Percentiles rank a stretch among this genome's conserved stretches.
phyloP scores from a whole-genome alignment of 2,113 vertebrate species.

The Chrysochloris asiatica region DNA sequence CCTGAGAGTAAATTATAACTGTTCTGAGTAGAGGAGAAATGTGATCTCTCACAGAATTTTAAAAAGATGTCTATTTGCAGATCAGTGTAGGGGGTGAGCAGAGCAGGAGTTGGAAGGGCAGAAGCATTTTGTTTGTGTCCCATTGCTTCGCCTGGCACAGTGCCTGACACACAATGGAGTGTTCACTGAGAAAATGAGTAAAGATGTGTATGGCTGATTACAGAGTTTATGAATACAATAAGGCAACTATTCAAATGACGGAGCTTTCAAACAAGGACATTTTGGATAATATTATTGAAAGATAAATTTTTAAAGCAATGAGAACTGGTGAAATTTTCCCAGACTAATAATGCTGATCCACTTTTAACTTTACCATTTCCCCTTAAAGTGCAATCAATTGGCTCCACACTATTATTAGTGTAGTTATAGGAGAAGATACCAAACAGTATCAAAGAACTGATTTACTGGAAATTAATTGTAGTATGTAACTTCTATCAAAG shows the following conservation, averaged over 20 bases:
- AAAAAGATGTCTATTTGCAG: background rate
- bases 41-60: background rate
- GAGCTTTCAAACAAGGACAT: background rate
- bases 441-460: background rate
- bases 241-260: background rate
- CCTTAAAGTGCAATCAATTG: background rate
- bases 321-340: background rate
- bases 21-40: background rate
- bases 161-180: background rate
- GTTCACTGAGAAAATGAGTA: background rate
- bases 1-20: background rate
- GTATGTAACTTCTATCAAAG: background rate
- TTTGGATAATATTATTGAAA: slow-evolving; percentile 10
- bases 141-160: background rate
- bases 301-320: background rate
- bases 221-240: slow-evolving; percentile 1
- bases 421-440: background rate
- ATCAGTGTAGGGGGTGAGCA: background rate
- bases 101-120: background rate
- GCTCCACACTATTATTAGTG: background rate
- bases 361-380: background rate
- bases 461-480: background rate
- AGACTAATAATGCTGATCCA: background rate
- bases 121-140: background rate
- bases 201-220: background rate